Evolutionary conservation across 2,888 invertebrate species (phyloP).

Genomic region (Agrochola circellaris): DNA sequence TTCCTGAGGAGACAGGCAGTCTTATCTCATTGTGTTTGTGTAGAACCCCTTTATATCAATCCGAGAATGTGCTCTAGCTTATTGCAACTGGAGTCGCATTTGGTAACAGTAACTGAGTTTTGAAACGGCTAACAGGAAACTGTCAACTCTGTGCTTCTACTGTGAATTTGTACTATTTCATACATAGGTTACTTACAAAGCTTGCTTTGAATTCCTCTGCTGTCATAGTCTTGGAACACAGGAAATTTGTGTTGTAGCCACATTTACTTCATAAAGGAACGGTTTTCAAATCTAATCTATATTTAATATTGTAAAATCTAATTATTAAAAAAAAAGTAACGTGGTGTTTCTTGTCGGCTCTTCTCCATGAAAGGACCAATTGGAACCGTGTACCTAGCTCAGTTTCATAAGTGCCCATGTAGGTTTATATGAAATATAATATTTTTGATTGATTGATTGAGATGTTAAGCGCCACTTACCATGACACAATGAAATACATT

Average conservation of each 20-base stretch:
- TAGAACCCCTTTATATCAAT: constrained; percentile 36
- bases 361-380: no score
- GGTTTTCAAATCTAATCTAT: neutral
- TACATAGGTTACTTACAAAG: constrained; percentile 14
- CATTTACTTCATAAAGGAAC: neutral
- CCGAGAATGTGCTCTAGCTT: constrained; percentile 33
- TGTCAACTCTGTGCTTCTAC: constrained; percentile 17
- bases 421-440: no score
- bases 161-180: constrained; percentile 23
- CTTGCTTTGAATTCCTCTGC: constrained; percentile 22
- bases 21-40: constrained; percentile 34
- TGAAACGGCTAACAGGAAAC: constrained; percentile 9
- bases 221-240: constrained; percentile 4
- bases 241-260: neutral
- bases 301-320: no score
- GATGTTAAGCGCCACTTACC: neutral
- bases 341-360: no score
- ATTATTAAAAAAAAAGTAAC: no score
- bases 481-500: neutral
- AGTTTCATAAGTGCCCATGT: no score
- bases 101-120: constrained; percentile 37
- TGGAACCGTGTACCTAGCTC: no score
- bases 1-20: constrained; percentile 14
- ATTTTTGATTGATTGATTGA: no score
- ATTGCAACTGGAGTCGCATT: constrained; percentile 46